Base-by-base conservation (phyloP, 2,888 invertebrate genomes). In the Anthrax anthrax region DNA sequence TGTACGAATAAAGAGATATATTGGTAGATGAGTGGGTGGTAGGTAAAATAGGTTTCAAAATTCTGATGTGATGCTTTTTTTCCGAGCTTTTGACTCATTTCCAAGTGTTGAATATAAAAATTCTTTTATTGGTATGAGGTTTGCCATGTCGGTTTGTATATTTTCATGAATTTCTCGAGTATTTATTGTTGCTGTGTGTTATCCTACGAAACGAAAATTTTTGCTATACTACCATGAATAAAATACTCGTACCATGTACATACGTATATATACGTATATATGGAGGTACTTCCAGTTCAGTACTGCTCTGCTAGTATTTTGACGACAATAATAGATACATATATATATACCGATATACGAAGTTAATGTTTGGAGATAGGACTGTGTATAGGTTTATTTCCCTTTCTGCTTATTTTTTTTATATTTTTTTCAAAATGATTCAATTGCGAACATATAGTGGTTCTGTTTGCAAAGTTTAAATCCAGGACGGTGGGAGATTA, bases 21-120 rank as follows among this genome's bases (percentile, higher is more conserved):
- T n/a, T n/a, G n/a, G n/a, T n/a, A n/a, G n/a, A n/a, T n/a, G n/a
- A n/a, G n/a, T n/a, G n/a, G n/a, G n/a, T 38, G 39, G 47, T 19
- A n/a, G 43, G 43, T 47, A 39, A 47, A 47, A 43, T 39, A 43
- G 43, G 43, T 46, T 46, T 45, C 37, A 41, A 32, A 46, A 46
- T 41, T 23, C 23, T 41, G 46, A 37, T 41, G 37, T 40, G 46
- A 41, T 46, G 41, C 46, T 41, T 46, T 46, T 46, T 46, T 46
- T 46, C 46, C 41, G 46, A 41, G 46, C 46, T 46, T 46, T 46
- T 46, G 46, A 41, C 37, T 41, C 46, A 23, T 41, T 45, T 41
- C 37, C 36, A 12, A 37, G 17, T 14, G 19, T 18, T 23, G 23
- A 18, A 12, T 8, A 4, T 18, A 13, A 18, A 32, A 32, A 4